These are phyloP conservation scores for Agriopis marginaria DNA, from an alignment of 2,888 invertebrate genomes.

Conservation along the genomic window DNA sequence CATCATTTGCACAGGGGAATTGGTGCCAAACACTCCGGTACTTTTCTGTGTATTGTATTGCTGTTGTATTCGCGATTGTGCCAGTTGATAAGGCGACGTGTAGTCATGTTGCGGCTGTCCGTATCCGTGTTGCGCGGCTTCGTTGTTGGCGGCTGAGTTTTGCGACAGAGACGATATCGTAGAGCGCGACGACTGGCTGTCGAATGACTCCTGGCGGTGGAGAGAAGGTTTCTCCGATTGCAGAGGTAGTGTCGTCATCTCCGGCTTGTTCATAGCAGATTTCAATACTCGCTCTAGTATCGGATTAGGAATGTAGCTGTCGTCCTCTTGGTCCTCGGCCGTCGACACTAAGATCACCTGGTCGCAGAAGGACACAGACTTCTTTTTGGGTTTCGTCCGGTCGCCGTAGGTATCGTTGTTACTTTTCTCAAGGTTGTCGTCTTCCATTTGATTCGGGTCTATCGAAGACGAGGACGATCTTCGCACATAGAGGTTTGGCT, in stretches of 20 bases:
- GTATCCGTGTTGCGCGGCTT: constrained; percentile 72
- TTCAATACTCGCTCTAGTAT: constrained; percentile 94
- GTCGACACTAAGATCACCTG: constrained; percentile 97
- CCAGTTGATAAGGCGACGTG: constrained; percentile 70
- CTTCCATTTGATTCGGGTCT: constrained; percentile 77
- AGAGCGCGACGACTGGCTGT: constrained; percentile 82
- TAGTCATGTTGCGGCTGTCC: constrained; percentile 72
- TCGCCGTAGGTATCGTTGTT: constrained; percentile 76
- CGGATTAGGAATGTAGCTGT: constrained; percentile 96
- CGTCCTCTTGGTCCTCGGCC: constrained; percentile 96
- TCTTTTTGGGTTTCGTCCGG: constrained; percentile 91
- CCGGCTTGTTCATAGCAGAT: constrained; percentile 92
- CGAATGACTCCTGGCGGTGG: constrained; percentile 82
- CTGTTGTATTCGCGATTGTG: constrained; percentile 71
- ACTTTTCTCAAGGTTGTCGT: constrained; percentile 71
- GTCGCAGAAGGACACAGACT: constrained; percentile 97
- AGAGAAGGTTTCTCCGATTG: constrained; percentile 81
- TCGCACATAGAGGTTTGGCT: constrained; percentile 72
- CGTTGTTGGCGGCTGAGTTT: constrained; percentile 70
- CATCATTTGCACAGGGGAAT: constrained; percentile 58
- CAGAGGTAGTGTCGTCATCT: constrained; percentile 83
- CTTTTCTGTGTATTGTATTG: constrained; percentile 72
- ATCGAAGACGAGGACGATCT: constrained; percentile 77
- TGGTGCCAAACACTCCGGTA: constrained; percentile 68
- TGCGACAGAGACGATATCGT: constrained; percentile 82